Percentiles rank a stretch among this genome's conserved stretches.
These are phyloP conservation scores for Poeciliopsis presidionis DNA, from an alignment of 2,797 vertebrate species.

Conservation along the genomic window DNA sequence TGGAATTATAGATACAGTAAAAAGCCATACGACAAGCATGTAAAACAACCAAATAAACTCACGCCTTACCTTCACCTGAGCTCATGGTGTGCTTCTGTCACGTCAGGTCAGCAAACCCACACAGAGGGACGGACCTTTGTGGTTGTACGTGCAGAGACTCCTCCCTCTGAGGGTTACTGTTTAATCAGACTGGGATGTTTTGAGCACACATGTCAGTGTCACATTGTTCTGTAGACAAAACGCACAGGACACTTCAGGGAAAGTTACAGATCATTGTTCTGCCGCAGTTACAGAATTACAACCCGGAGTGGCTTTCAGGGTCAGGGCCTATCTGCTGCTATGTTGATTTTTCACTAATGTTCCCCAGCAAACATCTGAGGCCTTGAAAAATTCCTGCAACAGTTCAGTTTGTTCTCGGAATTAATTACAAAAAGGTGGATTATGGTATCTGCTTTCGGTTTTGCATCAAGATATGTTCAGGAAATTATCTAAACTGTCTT, in stretches of 20 bases:
- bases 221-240: conserved; percentile 9
- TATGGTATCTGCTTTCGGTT: not conserved
- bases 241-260: not conserved
- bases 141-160: conserved; percentile 26
- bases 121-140: conserved; percentile 5
- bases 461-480: not conserved
- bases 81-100: conserved; percentile 56
- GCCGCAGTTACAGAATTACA: not conserved
- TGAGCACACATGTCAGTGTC: not conserved
- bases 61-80: conserved; percentile 61
- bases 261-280: not conserved
- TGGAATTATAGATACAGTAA: too few relatives aligned
- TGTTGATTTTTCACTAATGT: not conserved
- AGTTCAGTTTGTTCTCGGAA: not conserved
- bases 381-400: not conserved
- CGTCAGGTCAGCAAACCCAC: conserved; percentile 22
- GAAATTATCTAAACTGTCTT: not conserved
- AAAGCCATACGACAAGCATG: not conserved
- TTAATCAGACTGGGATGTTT: conserved; percentile 50
- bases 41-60: not conserved
- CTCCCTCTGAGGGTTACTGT: conserved; percentile 63
- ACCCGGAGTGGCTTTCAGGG: not conserved
- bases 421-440: not conserved
- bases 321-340: conserved; percentile 25
- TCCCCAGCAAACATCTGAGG: not conserved